Evolutionary conservation across 2,797 vertebrate genomes (phyloP).

Genomic region (Fratercula arctica): DNA sequence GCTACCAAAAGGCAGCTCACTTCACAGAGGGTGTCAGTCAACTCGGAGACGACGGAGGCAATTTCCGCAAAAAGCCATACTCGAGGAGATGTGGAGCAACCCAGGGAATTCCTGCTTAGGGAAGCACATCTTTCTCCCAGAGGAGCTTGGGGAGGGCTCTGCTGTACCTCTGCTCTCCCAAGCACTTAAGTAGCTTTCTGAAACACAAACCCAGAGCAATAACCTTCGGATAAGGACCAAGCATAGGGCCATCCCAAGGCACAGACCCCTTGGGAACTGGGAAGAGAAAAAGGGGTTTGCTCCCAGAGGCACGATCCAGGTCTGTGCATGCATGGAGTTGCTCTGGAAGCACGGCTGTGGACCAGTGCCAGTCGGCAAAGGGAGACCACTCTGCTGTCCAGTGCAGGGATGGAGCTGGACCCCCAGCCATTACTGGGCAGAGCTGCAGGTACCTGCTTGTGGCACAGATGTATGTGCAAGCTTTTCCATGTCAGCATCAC

Average conservation of each 20-base stretch:
- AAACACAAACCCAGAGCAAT: not conserved
- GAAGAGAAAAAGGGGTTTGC: not conserved
- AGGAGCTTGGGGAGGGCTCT: not conserved
- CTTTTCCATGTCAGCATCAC: not conserved
- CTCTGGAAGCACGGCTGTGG: not conserved
- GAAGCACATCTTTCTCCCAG: not conserved
- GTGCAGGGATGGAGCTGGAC: not conserved
- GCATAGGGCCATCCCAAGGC: not conserved
- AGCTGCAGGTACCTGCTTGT: not conserved
- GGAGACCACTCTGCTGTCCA: not conserved
- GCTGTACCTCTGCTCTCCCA: not conserved
- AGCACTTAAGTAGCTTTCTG: not conserved
- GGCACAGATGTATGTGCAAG: not conserved
- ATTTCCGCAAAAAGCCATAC: not conserved
- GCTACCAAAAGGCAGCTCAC: not conserved
- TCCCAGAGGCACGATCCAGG: not conserved
- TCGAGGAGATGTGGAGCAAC: not conserved
- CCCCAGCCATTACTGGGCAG: not conserved
- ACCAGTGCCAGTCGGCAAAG: not conserved
- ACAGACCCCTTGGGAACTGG: not conserved
- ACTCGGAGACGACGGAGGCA: not conserved
- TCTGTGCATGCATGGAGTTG: not conserved
- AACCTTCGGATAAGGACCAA: not conserved
- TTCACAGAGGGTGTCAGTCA: slow-evolving; percentile 29
- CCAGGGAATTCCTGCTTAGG: not conserved